Base-by-base conservation (phyloP, 2,113 vertebrate genomes). In the Narcine bancroftii region DNA sequence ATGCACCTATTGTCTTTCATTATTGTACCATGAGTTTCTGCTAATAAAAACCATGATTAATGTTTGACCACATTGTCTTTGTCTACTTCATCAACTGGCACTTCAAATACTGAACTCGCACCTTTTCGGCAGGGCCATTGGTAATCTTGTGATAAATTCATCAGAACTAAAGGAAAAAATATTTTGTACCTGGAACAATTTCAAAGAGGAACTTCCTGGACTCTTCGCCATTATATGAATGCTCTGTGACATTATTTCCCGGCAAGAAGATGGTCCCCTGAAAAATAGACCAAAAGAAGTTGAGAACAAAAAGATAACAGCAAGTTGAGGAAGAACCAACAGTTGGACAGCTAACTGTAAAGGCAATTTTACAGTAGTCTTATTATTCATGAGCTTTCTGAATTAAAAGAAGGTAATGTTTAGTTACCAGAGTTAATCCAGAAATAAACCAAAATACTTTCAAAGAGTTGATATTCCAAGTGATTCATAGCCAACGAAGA, bases 161-260 rank as follows among this genome's bases (percentile, higher is more conserved):
- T 39, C 6, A 69, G 87, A 69, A 45, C 29, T 42, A 42, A 29
- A 91, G 42, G 1, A 33, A n/a, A 6, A 42, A 69, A 69, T 33
- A 15, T 91, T 83, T 92, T 96, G 93, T 98, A 99, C 99, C 99
- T 97, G 99, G 96, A 96, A 98, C 93, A 93, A 99, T 96, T 97
- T 99, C 98, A 93, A 99, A 99, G 93, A 99, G 97, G 94, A 97
- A 99, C 94, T 98, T 99, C 36, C 98, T 98, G 36, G 97, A 97
- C 87, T 97, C 98, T 92, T 99, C 99, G 72, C 98, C 96, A 94
- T 96, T 98, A 95, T 95, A 97, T 26, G 97, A 95, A 95, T 99
- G 98, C 83, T 99, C 99, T n/a, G 96, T 94, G 66, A 99, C 98
- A 96, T 96, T 98, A 96, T 99, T 99, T 94, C 98, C 99, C 92